These are phyloP conservation scores for Pantherophis vulpinus DNA, from an alignment of 2,797 vertebrate species.

Conservation along the genomic window DNA sequence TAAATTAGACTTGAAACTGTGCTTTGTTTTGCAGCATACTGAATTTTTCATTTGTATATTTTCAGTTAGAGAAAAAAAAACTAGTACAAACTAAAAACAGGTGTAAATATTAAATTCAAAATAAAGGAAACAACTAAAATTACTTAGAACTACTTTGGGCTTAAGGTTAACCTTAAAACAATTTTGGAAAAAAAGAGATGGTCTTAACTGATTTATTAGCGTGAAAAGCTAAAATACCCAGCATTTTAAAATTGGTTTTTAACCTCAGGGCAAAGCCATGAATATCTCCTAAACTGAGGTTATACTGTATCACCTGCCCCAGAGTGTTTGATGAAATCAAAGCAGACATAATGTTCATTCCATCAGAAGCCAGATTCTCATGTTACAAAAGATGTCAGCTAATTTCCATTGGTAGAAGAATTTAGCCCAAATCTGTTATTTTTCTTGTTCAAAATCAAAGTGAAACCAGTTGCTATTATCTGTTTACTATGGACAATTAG, in stretches of 20 bases:
- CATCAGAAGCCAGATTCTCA: conserved; percentile 44
- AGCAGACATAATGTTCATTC: conserved; percentile 30
- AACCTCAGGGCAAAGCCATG: conserved; percentile 20
- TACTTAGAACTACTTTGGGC: not conserved
- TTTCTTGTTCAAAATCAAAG: conserved; percentile 45
- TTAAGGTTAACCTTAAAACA: not conserved
- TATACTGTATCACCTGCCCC: not conserved
- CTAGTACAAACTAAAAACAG: not conserved
- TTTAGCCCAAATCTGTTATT: conserved; percentile 49
- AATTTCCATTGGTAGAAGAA: conserved; percentile 57
- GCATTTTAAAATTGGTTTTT: not conserved
- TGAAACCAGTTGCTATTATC: too few relatives aligned
- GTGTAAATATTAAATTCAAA: not conserved
- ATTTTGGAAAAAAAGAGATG: not conserved
- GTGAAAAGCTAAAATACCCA: not conserved
- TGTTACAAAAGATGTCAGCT: conserved; percentile 49
- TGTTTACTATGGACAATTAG: conserved; percentile 49
- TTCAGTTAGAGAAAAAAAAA: not conserved
- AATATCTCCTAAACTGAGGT: not conserved
- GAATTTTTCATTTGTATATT: not conserved
- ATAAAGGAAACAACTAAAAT: not conserved
- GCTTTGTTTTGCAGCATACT: not conserved
- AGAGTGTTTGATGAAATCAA: not conserved
- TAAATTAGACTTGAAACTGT: not conserved
- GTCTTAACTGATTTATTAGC: not conserved